Evolutionary conservation across 2,797 vertebrate species (phyloP).

Genomic region (Cheirogaleus major): DNA sequence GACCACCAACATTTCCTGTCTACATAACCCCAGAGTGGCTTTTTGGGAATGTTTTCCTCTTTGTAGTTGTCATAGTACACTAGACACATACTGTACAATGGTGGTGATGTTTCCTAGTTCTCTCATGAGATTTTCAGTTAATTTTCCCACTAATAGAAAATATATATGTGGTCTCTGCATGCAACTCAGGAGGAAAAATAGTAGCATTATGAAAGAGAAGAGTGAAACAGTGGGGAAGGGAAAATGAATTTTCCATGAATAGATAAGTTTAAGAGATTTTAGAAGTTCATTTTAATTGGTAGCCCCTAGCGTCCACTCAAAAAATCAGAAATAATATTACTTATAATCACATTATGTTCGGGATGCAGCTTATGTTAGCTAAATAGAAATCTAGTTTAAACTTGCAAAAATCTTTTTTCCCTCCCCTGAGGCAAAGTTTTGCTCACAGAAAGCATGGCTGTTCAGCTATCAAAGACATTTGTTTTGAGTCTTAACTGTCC

Average conservation of each 20-base stretch:
- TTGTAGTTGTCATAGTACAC: not conserved
- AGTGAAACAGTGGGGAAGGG: not conserved
- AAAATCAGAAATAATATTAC: slow-evolving; percentile 50
- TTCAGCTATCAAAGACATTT: not conserved
- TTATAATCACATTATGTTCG: slow-evolving; percentile 51
- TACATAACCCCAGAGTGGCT: not conserved
- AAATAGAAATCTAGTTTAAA: slow-evolving; percentile 46
- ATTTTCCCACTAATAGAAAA: not conserved
- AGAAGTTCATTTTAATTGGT: slow-evolving; percentile 62
- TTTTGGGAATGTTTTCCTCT: not conserved
- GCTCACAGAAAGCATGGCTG: not conserved
- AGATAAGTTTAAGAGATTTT: slow-evolving; percentile 53
- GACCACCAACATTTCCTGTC: not conserved
- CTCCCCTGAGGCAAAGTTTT: not conserved
- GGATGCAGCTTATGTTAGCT: not conserved
- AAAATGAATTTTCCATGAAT: slow-evolving; percentile 38
- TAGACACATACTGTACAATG: not conserved
- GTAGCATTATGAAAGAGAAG: not conserved
- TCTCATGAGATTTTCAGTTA: not conserved
- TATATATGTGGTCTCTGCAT: not conserved
- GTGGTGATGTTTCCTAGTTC: not conserved
- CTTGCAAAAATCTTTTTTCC: not conserved
- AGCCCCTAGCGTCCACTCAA: slow-evolving; percentile 58
- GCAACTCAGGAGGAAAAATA: not conserved
- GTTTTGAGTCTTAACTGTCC: not conserved